phyloP scores from a whole-genome alignment of 2,888 invertebrate species.

The Elmis aenea region DNA sequence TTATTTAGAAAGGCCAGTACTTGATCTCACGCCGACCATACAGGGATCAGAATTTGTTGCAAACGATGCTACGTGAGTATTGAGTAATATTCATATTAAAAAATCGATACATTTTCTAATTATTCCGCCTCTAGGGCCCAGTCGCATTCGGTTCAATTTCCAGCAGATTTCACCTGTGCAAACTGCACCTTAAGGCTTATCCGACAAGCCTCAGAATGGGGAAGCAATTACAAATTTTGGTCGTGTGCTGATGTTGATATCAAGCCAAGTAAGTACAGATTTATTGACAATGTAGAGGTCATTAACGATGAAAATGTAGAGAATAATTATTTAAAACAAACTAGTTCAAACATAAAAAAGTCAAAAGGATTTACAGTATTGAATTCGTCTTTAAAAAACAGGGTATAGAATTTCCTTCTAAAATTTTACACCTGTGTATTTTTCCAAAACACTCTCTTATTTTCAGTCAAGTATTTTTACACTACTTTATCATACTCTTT shows the following conservation, averaged over 20 bases:
- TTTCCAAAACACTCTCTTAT: too few species aligned
- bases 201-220: slow-evolving; percentile 89
- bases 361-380: too few species aligned
- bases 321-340: too few species aligned
- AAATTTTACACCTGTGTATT: too few species aligned
- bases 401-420: too few species aligned
- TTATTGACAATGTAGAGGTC: slow-evolving; percentile 4
- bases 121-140: slow-evolving; percentile 64
- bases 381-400: too few species aligned
- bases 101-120: slow-evolving; percentile 5
- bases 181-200: slow-evolving; percentile 88
- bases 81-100: not conserved
- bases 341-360: too few species aligned
- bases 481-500: too few species aligned
- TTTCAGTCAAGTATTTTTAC: too few species aligned
- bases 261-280: slow-evolving; percentile 51
- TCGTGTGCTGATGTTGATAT: slow-evolving; percentile 94
- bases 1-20: slow-evolving; percentile 73
- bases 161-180: slow-evolving; percentile 74
- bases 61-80: slow-evolving; percentile 81
- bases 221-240: slow-evolving; percentile 80
- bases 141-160: slow-evolving; percentile 73
- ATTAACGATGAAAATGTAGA: not conserved
- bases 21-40: slow-evolving; percentile 79
- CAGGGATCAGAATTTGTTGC: slow-evolving; percentile 75